Evolutionary conservation across 2,888 invertebrate species (phyloP).

Genomic region (Drosophila tanythrix): DNA sequence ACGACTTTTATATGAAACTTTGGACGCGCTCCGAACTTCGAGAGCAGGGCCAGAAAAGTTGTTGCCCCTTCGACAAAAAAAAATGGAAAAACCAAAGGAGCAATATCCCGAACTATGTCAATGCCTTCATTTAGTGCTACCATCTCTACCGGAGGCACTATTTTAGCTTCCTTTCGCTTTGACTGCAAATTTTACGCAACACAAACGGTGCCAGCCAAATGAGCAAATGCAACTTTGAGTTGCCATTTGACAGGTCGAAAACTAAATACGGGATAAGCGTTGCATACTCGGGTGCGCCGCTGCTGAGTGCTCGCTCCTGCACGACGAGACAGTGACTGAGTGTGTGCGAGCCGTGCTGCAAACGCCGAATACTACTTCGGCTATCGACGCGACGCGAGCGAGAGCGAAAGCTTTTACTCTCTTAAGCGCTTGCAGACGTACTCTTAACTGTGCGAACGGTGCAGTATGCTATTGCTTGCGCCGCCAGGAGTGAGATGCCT

Average conservation of each 20-base stretch:
- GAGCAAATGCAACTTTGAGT: slow-evolving; percentile 26
- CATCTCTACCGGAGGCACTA: neutral
- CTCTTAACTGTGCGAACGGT: slow-evolving; percentile 59
- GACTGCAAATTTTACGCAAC: slow-evolving; percentile 54
- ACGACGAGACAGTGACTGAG: slow-evolving; percentile 41
- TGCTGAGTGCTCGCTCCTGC: slow-evolving; percentile 27
- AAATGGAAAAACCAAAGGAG: neutral
- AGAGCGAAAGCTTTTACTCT: slow-evolving; percentile 62
- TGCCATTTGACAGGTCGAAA: slow-evolving; percentile 27
- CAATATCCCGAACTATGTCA: slow-evolving; percentile 62
- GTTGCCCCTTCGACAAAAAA: neutral
- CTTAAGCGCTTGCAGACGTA: slow-evolving; percentile 57
- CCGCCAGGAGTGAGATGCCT: slow-evolving; percentile 54
- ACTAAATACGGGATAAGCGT: slow-evolving; percentile 8
- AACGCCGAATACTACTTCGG: slow-evolving; percentile 30
- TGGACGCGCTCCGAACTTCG: slow-evolving; percentile 23
- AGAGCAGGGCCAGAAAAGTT: slow-evolving; percentile 13
- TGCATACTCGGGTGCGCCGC: slow-evolving; percentile 34
- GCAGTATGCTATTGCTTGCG: slow-evolving; percentile 70
- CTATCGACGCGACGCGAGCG: neutral
- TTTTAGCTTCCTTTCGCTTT: slow-evolving; percentile 9
- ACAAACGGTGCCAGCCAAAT: slow-evolving; percentile 23
- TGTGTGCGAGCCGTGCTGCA: slow-evolving; percentile 19
- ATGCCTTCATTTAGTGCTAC: slow-evolving; percentile 50
- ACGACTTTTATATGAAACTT: slow-evolving; percentile 49